Evolutionary conservation across 2,888 invertebrate species (phyloP).

Genomic region (Chrysotoxum bicinctum): DNA sequence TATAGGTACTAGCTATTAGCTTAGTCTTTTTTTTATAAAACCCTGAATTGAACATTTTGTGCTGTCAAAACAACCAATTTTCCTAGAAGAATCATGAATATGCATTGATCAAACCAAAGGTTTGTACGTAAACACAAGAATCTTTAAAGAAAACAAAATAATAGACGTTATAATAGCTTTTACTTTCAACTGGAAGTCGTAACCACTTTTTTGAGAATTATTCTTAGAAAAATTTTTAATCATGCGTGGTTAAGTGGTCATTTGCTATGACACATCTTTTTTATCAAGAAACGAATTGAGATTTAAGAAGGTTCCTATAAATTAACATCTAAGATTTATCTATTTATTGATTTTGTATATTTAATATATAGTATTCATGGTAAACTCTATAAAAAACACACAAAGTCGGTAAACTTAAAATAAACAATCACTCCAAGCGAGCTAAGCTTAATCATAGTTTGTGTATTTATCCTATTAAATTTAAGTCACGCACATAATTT

Average conservation of each 20-base stretch:
- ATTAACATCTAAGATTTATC: neutral
- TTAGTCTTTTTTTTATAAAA: too few relatives aligned
- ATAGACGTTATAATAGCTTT: neutral
- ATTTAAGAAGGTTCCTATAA: neutral
- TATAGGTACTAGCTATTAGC: too few relatives aligned
- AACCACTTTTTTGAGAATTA: neutral
- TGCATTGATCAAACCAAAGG: too few relatives aligned
- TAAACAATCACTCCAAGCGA: neutral
- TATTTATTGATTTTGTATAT: neutral
- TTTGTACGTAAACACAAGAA: too few relatives aligned
- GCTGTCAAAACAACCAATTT: too few relatives aligned
- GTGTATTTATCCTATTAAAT: neutral
- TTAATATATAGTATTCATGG: neutral
- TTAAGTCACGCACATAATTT: constrained; percentile 24
- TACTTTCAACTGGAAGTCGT: neutral
- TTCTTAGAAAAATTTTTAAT: constrained; percentile 8
- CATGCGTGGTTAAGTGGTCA: neutral
- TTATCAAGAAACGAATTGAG: neutral
- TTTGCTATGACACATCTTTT: constrained; percentile 5
- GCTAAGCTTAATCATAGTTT: neutral
- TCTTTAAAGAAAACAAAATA: neutral
- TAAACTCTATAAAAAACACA: neutral
- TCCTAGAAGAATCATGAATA: too few relatives aligned
- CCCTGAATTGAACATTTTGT: too few relatives aligned
- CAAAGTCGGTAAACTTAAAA: neutral